phyloP scores from a whole-genome alignment of 2,113 vertebrate genomes.

The Sander vitreus region DNA sequence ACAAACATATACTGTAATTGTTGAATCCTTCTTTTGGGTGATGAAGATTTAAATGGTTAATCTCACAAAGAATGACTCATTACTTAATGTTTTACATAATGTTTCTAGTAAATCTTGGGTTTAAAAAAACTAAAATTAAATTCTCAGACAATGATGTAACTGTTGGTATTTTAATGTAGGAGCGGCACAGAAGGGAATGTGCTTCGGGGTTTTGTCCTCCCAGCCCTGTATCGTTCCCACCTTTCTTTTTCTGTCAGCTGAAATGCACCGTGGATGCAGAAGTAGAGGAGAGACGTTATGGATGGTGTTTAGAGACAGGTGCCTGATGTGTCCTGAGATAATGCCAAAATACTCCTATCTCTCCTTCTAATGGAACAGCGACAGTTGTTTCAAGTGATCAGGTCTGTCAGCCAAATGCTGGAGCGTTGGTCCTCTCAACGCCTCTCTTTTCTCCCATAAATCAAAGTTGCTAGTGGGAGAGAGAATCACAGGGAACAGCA shows the following conservation, averaged over 20 bases:
- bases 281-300: constrained; percentile 60
- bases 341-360: constrained; percentile 75
- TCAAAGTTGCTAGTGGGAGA: constrained; percentile 55
- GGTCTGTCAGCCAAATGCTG: constrained; percentile 74
- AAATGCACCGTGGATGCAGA: constrained; percentile 46
- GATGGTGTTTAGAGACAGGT: constrained; percentile 79
- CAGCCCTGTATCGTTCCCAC: constrained; percentile 16
- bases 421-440: constrained; percentile 63
- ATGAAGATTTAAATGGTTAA: constrained; percentile 49
- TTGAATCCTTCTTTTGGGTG: constrained; percentile 37
- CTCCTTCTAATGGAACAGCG: constrained; percentile 73
- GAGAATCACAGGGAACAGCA: constrained; percentile 31
- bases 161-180: constrained; percentile 54
- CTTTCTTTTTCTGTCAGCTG: constrained; percentile 51
- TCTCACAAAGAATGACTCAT: constrained; percentile 45
- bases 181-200: constrained; percentile 11
- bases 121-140: constrained; percentile 47
- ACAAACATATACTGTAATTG: constrained; percentile 70
- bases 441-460: constrained; percentile 66
- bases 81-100: constrained; percentile 49
- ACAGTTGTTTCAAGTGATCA: constrained; percentile 80
- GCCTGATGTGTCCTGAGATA: constrained; percentile 79
- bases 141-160: constrained; percentile 52
- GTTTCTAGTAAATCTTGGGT: constrained; percentile 46
- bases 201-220: constrained; percentile 21